A percentile compares a stretch with the other conserved stretches of the same genome.
Conservation (phyloP, 2,113 vertebrate species). For the Empidonax traillii region DNA sequence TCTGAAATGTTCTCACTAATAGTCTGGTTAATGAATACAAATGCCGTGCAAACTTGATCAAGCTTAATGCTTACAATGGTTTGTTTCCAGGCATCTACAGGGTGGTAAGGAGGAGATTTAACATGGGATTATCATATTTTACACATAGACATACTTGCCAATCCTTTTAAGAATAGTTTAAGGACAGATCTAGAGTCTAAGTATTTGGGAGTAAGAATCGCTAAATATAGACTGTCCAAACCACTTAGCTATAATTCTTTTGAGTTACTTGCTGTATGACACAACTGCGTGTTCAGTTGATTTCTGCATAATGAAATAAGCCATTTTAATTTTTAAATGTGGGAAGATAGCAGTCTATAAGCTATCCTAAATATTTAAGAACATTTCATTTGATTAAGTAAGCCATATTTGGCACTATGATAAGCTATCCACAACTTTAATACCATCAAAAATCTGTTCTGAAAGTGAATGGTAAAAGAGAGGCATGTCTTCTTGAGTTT, state of each 20-base stretch:
- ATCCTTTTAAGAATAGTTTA: slow-evolving; percentile 62
- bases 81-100: slow-evolving; percentile 49
- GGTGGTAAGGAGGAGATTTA: slow-evolving; percentile 58
- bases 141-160: slow-evolving; percentile 37
- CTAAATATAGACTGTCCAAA: slow-evolving; percentile 42
- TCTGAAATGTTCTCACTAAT: slow-evolving; percentile 10
- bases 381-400: neutral
- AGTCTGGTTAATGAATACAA: slow-evolving; percentile 65
- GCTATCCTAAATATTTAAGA: slow-evolving; percentile 4
- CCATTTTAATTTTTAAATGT: slow-evolving; percentile 17
- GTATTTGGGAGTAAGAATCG: slow-evolving; percentile 24
- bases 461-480: neutral
- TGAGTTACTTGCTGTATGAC: neutral
- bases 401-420: neutral
- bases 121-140: slow-evolving; percentile 68
- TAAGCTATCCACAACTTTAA: neutral
- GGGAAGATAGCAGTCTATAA: neutral
- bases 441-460: neutral
- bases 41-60: slow-evolving; percentile 46
- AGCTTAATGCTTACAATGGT: slow-evolving; percentile 51
- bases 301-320: slow-evolving; percentile 24
- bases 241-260: slow-evolving; percentile 40
- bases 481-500: neutral
- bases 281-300: neutral
- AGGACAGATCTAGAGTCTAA: slow-evolving; percentile 33